These are phyloP conservation scores for Tylochromis polylepis DNA, from an alignment of 2,113 vertebrate species.

Conservation along the genomic window DNA sequence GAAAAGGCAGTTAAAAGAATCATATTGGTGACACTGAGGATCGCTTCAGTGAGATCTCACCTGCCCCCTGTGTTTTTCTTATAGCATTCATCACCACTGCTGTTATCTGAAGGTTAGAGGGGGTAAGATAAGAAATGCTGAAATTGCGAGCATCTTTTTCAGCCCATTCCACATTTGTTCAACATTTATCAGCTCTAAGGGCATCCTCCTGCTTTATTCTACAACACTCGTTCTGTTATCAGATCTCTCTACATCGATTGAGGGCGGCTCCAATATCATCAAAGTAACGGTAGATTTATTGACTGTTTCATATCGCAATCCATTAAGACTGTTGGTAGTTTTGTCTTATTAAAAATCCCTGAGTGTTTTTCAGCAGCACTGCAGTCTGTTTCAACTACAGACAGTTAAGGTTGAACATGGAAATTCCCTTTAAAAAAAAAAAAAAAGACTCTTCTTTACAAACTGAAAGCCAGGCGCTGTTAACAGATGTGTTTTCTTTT, in stretches of 20 bases:
- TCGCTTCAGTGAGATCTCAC: neutral
- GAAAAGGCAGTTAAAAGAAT: neutral
- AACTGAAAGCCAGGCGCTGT: neutral
- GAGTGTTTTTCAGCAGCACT: neutral
- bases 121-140: neutral
- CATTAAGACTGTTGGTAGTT: neutral
- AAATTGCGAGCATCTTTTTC: neutral
- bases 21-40: neutral
- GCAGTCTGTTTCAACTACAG: neutral
- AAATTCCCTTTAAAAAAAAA: constrained; percentile 16
- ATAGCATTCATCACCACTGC: neutral
- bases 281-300: neutral
- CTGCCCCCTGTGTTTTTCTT: neutral
- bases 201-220: neutral
- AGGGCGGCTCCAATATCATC: neutral
- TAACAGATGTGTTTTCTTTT: constrained; percentile 35
- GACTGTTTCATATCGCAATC: neutral
- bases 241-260: neutral
- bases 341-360: neutral
- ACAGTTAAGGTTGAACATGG: neutral
- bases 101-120: neutral
- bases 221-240: neutral
- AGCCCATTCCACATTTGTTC: neutral
- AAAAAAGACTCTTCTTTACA: neutral
- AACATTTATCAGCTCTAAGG: neutral